Evolutionary conservation across 92 coral and sea anemone genomes (phyloP).

Genomic region (Plumapathes pennacea): DNA sequence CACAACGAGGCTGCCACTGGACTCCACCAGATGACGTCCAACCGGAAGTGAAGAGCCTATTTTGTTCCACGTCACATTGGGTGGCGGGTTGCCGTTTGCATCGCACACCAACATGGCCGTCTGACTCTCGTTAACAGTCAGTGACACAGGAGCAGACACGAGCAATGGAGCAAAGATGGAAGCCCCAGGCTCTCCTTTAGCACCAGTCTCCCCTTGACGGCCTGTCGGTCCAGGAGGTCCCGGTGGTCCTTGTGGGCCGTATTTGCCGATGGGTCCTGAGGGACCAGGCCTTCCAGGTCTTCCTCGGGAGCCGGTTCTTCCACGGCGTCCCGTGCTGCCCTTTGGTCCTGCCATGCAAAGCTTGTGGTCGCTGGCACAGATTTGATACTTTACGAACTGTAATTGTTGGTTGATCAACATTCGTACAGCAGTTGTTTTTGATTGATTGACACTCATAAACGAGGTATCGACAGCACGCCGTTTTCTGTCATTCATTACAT

Average conservation of each 20-base stretch:
- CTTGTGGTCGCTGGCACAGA: constrained; percentile 31
- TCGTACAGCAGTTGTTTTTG: neutral
- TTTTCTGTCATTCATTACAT: too few species aligned
- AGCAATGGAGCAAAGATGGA: constrained; percentile 48
- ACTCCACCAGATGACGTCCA: constrained; percentile 26
- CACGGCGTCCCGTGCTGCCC: constrained; percentile 22
- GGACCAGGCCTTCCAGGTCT: constrained; percentile 32
- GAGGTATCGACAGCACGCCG: too few species aligned
- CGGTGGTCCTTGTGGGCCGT: constrained; percentile 44
- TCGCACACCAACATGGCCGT: constrained; percentile 25
- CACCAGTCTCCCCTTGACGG: constrained; percentile 42
- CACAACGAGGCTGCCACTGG: constrained; percentile 28
- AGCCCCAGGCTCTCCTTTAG: constrained; percentile 37
- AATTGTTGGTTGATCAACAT: constrained; percentile 19
- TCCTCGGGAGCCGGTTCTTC: constrained; percentile 19
- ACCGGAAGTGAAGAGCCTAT: constrained; percentile 18
- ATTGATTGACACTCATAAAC: too few species aligned
- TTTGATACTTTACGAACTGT: constrained; percentile 19
- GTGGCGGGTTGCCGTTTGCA: constrained; percentile 50
- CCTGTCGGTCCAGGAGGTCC: constrained; percentile 43
- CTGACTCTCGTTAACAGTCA: constrained; percentile 42
- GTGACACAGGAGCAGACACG: constrained; percentile 11
- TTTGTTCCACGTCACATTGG: constrained; percentile 52
- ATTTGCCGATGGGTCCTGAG: constrained; percentile 47
- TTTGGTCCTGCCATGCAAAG: constrained; percentile 32